Evolutionary conservation across 2,888 invertebrate genomes (phyloP), one percentile per base, ranked within the genome.

Genomic region (Arctia plantaginis): DNA sequence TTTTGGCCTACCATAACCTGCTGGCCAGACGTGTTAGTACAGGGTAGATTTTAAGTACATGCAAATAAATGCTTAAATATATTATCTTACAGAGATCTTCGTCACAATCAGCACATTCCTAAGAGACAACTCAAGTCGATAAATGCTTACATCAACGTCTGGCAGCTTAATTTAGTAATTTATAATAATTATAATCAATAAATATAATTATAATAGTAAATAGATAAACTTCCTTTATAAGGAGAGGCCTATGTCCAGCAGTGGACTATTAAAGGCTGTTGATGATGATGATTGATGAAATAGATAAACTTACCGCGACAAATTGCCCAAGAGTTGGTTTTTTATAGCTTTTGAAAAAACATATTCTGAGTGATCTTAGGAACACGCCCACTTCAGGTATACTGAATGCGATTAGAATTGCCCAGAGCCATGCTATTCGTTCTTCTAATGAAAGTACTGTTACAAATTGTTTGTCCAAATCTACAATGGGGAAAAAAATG

Each of bases 341-440:
- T 68, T 90, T 93, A 75, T 96, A 96, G 7, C 97, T 96, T 93
- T 98, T 98, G 90, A 98, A 98, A 78, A 97, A 96, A 84, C 97
- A 97, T 85, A 98, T 97, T 86, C 98, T 96, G 30, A 96, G 87
- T 23, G 98, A 97, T 85, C 98, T 96, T 10, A 98, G 90, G 85
- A 98, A 97, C 15, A 97, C 96, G 23, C 98, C 97, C 0, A 97
- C 76, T 93, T 99, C 98, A 0, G 99, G 98, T 35, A 97, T 93
- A 64, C 97, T 94, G 88, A 98, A 98, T 35, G 97, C 97, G 83
- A 98, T 97, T 65, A 98, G 94, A 44, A 98, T 90, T 69, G 97
- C 97, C 98, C 98, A 98, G 23, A 98, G 96, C 98, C 98, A 98
- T 66, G 97, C 95, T 73, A 97, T 94, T 80, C 97, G 96, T 87